Evolutionary conservation across 2,888 invertebrate genomes (phyloP), one percentile per base, ranked within the genome.

Genomic region (Coleophora deauratella): DNA sequence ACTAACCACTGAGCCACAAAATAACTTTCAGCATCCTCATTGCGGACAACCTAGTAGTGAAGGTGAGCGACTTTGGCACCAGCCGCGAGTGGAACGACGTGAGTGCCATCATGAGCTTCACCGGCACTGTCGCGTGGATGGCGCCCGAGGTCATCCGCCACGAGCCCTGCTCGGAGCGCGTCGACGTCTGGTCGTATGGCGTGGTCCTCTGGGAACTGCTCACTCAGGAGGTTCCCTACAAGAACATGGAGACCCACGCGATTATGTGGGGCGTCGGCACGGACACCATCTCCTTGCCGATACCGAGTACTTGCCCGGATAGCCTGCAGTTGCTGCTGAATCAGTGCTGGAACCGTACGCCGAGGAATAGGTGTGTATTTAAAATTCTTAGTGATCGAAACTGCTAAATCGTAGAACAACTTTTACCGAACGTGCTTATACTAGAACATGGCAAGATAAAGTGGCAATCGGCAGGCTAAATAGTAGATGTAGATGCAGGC

Each of bases 51-150:
- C 88, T 93, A 62, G 79, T 90, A 33, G 93, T 98, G 7, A 99
- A 99, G 82, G 99, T 99, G 45, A 97, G 97, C 58, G 99, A 99
- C 76, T 99, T 99, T 73, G 99, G 99, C 13, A 98, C 98, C 0
- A 94, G 96, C 58, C 90, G 96, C 43, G 95, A 96, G 60, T 97
- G 96, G 94, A 95, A 96, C 73, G 95, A 97, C 66, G 94, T 94
- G 33, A 97, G 96, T 69, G 95, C 96, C 34, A 93, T 95, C 64
- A 99, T 99, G 99, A 78, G 96, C 49, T 99, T 99, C 77, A 97
- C 97, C 2, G 99, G 99, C 33, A 99, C 99, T 0, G 96, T 98
- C 0, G 96, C 98, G 0, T 99, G 99, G 99, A 99, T 99, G 99
- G 98, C 99, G 0, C 99, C 99, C 0, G 99, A 99, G 85, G 95